These are phyloP conservation scores for Chloropsis cyanopogon DNA, from an alignment of 2,113 vertebrate species.

Conservation along the genomic window DNA sequence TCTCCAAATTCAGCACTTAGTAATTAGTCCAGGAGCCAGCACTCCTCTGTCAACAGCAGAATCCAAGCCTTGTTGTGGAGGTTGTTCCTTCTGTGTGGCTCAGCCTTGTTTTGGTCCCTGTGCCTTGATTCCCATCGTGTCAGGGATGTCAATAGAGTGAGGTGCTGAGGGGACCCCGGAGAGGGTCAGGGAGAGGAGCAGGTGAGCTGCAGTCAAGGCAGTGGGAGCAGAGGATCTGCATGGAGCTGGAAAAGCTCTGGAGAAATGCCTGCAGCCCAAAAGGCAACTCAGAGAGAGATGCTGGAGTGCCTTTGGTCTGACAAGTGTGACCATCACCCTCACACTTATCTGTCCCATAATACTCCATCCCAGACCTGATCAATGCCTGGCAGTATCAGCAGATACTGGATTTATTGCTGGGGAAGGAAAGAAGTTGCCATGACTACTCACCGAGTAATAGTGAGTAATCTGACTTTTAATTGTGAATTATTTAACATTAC, in stretches of 20 bases:
- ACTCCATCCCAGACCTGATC: background rate
- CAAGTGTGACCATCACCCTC: background rate
- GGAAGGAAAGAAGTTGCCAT: background rate
- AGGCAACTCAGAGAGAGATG: background rate
- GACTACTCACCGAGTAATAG: background rate
- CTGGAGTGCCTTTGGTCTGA: background rate
- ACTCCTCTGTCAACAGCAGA: background rate
- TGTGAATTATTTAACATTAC: background rate
- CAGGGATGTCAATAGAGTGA: background rate
- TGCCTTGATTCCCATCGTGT: background rate
- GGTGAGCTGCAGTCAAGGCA: accelerated
- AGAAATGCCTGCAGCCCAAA: background rate
- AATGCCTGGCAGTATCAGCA: background rate
- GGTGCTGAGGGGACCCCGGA: background rate
- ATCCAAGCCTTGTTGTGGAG: background rate
- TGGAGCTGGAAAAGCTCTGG: background rate
- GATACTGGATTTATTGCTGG: background rate
- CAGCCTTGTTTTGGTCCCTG: background rate
- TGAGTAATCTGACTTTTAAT: background rate
- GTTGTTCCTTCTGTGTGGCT: background rate
- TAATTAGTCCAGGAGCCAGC: background rate
- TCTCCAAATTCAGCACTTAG: background rate
- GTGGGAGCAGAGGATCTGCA: background rate
- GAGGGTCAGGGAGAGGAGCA: background rate
- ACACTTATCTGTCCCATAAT: background rate